Evolutionary conservation across 2,797 vertebrate genomes (phyloP).

Genomic region (Caiman crocodilus): DNA sequence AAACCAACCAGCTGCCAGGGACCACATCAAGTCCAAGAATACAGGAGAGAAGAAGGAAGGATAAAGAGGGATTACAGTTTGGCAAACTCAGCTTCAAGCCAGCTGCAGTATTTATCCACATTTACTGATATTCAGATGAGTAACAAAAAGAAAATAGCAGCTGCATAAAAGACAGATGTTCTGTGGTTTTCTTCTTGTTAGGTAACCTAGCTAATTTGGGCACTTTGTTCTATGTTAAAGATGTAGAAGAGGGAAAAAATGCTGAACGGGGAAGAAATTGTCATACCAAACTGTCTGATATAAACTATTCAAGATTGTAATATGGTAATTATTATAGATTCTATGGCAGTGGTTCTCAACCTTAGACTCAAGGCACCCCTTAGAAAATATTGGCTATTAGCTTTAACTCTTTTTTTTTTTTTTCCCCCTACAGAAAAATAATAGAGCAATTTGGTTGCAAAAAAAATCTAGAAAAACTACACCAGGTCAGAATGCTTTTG

Average conservation of each 20-base stretch:
- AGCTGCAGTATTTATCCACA: slow-evolving; percentile 25
- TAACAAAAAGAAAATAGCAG: slow-evolving; percentile 1
- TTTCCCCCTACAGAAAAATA: too few relatives aligned
- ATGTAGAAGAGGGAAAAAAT: not conserved
- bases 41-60: not conserved
- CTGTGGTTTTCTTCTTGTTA: not conserved
- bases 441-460: too few relatives aligned
- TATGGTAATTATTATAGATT: not conserved
- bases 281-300: accelerated
- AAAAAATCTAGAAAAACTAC: too few relatives aligned
- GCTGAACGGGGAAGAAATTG: not conserved
- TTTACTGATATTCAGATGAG: slow-evolving; percentile 24
- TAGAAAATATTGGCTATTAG: too few relatives aligned
- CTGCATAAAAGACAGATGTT: not conserved
- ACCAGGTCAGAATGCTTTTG: too few relatives aligned
- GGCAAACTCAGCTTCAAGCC: not conserved
- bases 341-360: not conserved
- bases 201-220: not conserved
- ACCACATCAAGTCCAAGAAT: slow-evolving; percentile 12
- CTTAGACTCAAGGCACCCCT: too few relatives aligned
- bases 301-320: not conserved
- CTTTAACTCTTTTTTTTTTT: too few relatives aligned
- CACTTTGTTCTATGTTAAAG: not conserved
- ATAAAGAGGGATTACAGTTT: not conserved
- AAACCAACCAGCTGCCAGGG: slow-evolving; percentile 7